phyloP scores from a whole-genome alignment of 2,888 invertebrate genomes.

The Acrocyrtus sp. region DNA sequence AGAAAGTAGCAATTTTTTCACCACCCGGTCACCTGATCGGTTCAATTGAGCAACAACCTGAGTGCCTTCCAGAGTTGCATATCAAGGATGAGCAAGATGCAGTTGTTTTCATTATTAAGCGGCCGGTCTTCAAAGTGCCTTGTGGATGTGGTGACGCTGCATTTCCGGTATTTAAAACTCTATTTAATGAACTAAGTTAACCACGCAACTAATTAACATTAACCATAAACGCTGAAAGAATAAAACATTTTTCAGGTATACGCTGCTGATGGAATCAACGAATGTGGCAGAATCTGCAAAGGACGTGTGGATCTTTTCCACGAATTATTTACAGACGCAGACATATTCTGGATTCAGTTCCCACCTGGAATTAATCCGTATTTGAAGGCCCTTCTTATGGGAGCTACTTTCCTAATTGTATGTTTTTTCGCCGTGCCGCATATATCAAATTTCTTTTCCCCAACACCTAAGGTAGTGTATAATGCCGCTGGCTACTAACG shows the following conservation, averaged over 20 bases:
- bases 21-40: conserved; percentile 32
- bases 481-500: neutral
- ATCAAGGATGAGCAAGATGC: conserved; percentile 27
- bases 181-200: neutral
- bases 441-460: neutral
- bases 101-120: conserved; percentile 31
- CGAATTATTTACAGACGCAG: conserved; percentile 29
- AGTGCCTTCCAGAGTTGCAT: conserved; percentile 29
- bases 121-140: conserved; percentile 12
- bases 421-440: neutral
- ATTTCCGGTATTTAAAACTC: conserved; percentile 12
- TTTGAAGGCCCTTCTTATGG: conserved; percentile 26
- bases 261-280: conserved; percentile 38
- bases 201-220: neutral
- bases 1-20: conserved; percentile 35
- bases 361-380: conserved; percentile 28
- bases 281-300: conserved; percentile 32
- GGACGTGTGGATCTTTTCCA: conserved; percentile 22
- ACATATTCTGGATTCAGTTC: conserved; percentile 32
- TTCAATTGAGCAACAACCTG: conserved; percentile 24
- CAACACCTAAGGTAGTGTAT: neutral
- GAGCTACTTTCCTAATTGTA: conserved; percentile 32
- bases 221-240: neutral
- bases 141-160: conserved; percentile 34
- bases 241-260: conserved; percentile 8